These are phyloP conservation scores for Nibea coibor DNA, from an alignment of 2,113 vertebrate genomes.

Conservation along the genomic window DNA sequence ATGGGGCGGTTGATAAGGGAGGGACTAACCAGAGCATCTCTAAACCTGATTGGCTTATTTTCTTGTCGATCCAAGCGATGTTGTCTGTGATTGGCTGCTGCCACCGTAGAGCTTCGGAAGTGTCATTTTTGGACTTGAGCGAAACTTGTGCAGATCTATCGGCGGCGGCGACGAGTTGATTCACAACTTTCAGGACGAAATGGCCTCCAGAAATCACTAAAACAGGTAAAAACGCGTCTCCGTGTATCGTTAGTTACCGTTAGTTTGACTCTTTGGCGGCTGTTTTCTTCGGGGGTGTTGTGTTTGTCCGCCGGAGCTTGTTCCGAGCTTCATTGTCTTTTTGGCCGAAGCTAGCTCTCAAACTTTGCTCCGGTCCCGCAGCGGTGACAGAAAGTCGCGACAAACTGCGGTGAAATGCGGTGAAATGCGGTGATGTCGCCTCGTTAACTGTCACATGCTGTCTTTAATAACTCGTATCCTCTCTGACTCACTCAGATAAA, in stretches of 20 bases:
- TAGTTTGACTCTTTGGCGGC: background rate
- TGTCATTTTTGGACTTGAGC: slow-evolving; percentile 70
- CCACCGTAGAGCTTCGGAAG: slow-evolving; percentile 50
- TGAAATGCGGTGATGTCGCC: background rate
- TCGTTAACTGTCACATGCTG: too few species aligned
- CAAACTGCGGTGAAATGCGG: background rate
- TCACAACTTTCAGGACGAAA: slow-evolving; percentile 37
- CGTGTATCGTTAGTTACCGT: rapidly evolving
- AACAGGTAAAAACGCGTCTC: slow-evolving; percentile 47
- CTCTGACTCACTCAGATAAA: background rate
- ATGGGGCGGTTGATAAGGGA: background rate
- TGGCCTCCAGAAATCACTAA: slow-evolving; percentile 52
- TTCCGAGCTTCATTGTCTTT: slow-evolving; percentile 58
- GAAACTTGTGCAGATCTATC: slow-evolving; percentile 53
- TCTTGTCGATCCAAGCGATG: background rate
- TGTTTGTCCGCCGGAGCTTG: slow-evolving; percentile 4
- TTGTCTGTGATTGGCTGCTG: slow-evolving; percentile 60
- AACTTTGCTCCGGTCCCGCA: background rate
- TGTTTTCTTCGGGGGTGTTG: background rate
- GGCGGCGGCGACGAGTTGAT: slow-evolving; percentile 31
- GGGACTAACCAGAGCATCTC: rapidly evolving
- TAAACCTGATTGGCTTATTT: slow-evolving; percentile 42
- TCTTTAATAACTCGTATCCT: background rate
- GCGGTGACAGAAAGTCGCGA: background rate
- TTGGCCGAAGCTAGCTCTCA: slow-evolving; percentile 23